Evolutionary conservation across 2,888 invertebrate genomes (phyloP), one percentile per base, ranked within the genome.

Genomic region (Heliconius cydno): DNA sequence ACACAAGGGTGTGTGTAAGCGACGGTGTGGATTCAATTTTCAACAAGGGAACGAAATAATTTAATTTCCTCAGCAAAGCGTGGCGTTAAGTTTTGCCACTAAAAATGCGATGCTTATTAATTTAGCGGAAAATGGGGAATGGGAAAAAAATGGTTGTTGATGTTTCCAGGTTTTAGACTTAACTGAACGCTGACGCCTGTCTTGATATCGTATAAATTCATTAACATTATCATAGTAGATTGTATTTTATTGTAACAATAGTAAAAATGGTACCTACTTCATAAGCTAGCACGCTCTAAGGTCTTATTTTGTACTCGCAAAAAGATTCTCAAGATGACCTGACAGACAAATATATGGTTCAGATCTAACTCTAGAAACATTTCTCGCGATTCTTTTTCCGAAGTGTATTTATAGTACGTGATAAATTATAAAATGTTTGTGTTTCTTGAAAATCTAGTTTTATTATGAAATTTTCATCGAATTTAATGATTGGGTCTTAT

Each of bases 311-410:
- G 38, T 38, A 41, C 63, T 28, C 46, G 38, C 15, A 73, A 78
- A 78, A 78, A 78, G 78, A 67, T 38, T 73, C 57, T 66, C 73
- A 41, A 73, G 67, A 77, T 28, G 70, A 77, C 66, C 67, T 78
- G 78, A 52, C 73, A 73, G 78, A 78, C 22, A 78, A 78, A 78
- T 78, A 73, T 73, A 78, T 57, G 78, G 78, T 78, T 73, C 73
- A 78, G 78, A 78, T 73, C 72, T 66, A 67, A 57, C 78, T 73
- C 41, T 5, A 66, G 67, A 41, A 67, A 78, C 67, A 57, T 78
- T 73, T 78, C 66, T 73, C 73, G 38, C 67, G 73, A 60, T 78
- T 67, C 73, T 30, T 73, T 78, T 67, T n/a, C 38, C 52, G 73
- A 46, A 41, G 34, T 67, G 25, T 78, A 38, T 67, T 57, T 60